phyloP scores from a whole-genome alignment of 2,888 invertebrate species.

The Chalcosyrphus nemorum region DNA sequence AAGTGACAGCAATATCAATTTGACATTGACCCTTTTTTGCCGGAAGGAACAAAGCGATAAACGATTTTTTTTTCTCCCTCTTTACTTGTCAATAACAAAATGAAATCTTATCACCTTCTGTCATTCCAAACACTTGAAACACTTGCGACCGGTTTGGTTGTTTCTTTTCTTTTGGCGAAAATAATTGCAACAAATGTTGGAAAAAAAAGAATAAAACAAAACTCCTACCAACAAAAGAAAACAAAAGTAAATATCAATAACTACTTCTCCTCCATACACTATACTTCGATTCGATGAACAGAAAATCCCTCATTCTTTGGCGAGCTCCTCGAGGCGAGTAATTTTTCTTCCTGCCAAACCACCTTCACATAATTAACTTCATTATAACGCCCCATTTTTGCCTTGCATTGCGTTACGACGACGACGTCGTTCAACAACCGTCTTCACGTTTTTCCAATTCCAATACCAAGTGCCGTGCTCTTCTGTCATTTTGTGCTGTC shows the following conservation, averaged over 20 bases:
- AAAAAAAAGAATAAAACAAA: background rate
- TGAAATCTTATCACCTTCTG: conserved; percentile 46
- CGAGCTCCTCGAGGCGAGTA: conserved; percentile 34
- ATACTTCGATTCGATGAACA: conserved; percentile 5
- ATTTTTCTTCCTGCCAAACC: conserved; percentile 71
- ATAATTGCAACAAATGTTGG: background rate
- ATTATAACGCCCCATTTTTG: conserved; percentile 71
- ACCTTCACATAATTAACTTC: conserved; percentile 73
- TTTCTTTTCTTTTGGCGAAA: background rate
- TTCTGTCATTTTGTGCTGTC: conserved; percentile 57
- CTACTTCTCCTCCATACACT: conserved; percentile 6
- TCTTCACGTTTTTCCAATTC: background rate
- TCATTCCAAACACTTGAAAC: conserved; percentile 9
- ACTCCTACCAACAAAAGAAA: background rate
- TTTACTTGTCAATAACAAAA: conserved; percentile 22
- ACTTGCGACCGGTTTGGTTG: conserved; percentile 17
- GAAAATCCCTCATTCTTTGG: conserved; percentile 45
- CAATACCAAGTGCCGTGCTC: conserved; percentile 12
- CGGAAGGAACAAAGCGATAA: conserved; percentile 31
- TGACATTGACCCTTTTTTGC: conserved; percentile 32
- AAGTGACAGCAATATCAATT: background rate
- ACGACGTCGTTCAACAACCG: conserved; percentile 4
- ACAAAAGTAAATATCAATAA: conserved; percentile 56
- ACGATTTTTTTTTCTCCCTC: background rate
- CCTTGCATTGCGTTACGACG: conserved; percentile 23